phyloP scores from a whole-genome alignment of 2,113 vertebrate species.

The Onychostruthus taczanowskii region DNA sequence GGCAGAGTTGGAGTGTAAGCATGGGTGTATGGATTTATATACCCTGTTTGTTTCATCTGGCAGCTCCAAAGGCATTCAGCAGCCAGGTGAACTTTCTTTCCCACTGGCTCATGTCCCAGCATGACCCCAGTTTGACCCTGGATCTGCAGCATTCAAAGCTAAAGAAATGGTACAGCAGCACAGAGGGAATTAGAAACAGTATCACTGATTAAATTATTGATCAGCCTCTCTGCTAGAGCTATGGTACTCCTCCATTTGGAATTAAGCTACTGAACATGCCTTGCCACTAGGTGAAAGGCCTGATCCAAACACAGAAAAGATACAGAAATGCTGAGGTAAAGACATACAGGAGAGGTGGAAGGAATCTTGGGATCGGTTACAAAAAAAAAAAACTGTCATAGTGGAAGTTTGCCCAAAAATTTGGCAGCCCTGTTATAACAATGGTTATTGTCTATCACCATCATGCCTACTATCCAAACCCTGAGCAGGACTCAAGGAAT shows the following conservation, averaged over 20 bases:
- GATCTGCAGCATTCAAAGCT: background rate
- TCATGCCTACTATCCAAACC: background rate
- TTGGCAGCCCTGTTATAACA: background rate
- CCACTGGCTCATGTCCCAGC: background rate
- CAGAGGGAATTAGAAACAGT: slow-evolving; percentile 26
- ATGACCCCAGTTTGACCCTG: background rate
- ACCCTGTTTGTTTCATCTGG: background rate
- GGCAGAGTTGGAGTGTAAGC: background rate
- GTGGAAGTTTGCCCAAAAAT: background rate
- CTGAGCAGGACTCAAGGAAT: background rate
- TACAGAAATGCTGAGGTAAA: background rate
- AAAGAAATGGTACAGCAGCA: background rate
- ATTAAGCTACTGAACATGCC: background rate
- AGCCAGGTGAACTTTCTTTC: background rate
- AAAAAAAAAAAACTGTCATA: background rate
- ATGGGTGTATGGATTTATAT: background rate
- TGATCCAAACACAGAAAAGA: background rate
- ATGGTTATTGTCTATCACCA: background rate
- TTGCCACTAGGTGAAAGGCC: background rate
- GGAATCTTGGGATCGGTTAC: accelerated
- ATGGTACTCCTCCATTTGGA: background rate
- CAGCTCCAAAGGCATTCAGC: background rate
- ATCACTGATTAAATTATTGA: slow-evolving; percentile 47
- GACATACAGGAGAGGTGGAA: background rate
- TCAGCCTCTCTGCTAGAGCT: slow-evolving; percentile 9